Evolutionary conservation across 2,797 vertebrate genomes (phyloP).

Genomic region (Psittacula derbiana): DNA sequence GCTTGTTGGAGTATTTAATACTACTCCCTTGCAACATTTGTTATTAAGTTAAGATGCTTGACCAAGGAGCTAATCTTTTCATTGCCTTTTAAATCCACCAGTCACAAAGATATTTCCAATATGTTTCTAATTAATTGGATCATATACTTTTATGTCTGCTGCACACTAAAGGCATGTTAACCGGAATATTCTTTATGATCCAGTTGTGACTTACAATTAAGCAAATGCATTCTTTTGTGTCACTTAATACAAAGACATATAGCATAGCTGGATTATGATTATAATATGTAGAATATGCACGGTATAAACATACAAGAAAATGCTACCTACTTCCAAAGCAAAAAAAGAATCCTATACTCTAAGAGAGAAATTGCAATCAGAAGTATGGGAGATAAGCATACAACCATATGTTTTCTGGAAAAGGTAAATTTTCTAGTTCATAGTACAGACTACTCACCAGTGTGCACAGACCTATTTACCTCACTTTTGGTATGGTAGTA

Average conservation of each 20-base stretch:
- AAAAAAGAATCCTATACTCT: not conserved
- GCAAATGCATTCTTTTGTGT: not conserved
- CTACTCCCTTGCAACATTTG: not conserved
- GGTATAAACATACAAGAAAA: not conserved
- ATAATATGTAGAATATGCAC: not conserved
- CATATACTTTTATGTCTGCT: conserved; percentile 44
- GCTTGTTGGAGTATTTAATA: not conserved
- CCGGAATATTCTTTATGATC: not conserved
- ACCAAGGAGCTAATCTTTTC: conserved; percentile 36
- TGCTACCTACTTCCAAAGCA: not conserved
- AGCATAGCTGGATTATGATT: not conserved
- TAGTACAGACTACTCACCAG: not conserved
- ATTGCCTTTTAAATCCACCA: conserved; percentile 35
- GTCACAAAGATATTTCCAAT: conserved; percentile 15
- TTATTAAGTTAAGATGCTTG: conserved; percentile 33
- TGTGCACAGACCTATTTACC: not conserved
- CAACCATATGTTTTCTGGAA: not conserved
- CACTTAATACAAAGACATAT: not conserved
- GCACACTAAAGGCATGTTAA: not conserved
- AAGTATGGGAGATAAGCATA: not conserved
- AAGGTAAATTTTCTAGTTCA: not conserved
- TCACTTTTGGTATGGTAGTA: not conserved
- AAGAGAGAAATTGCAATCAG: not conserved
- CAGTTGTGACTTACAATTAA: not conserved
- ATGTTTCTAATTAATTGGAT: conserved; percentile 43